Base-by-base conservation (phyloP, 1,140 invertebrate genomes). In the Brachystomella parvula region DNA sequence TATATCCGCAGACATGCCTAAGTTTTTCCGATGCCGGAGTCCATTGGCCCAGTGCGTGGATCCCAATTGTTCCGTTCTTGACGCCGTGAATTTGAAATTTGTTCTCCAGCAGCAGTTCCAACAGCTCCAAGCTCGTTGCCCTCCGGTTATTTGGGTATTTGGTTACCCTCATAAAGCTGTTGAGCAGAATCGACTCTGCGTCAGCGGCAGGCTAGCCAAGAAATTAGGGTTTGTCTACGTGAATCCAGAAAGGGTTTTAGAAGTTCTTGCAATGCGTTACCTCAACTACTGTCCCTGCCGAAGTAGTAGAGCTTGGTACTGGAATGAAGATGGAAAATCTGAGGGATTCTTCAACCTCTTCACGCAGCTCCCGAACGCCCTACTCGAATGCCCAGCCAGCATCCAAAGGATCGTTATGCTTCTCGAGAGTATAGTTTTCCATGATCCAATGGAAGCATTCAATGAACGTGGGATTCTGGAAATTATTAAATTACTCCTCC, bases 241-340 rank as follows among this genome's bases (percentile, higher is more conserved):
- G 3, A 53, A 53, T 26, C 49, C 49, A 26, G 49, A 53, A 53
- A 12, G 49, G 12, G 49, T 53, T 9, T 24, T 53, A 6, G 24
- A 12, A 17, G 49, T 53, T 9, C 49, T 53, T 53, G 49, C 49
- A 6, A 53, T 53, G 49, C 49, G 49, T 3, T 53, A 53, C 21
- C 49, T 53, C 21, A 12, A 53, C 49, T 53, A 53, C 49, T 53
- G 15, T 24, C 49, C 49, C 24, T 6, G 49, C 12, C 12, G 24
- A 53, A 24, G 3, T 53, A 53, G 49, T 24, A 12, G 49, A 17
- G 49, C 49, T 19, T 53, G 49, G 49, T 53, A 53, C 49, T 53
- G 49, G 49, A 53, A 24, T 24, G 24, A 53, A 26, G 21, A 53
- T 24, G 49, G 49, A 53, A 24, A 53, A 26, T 15, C 49, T 19